These are phyloP conservation scores for Mormyrus lacerda DNA, from an alignment of 2,113 vertebrate genomes.

Conservation along the genomic window DNA sequence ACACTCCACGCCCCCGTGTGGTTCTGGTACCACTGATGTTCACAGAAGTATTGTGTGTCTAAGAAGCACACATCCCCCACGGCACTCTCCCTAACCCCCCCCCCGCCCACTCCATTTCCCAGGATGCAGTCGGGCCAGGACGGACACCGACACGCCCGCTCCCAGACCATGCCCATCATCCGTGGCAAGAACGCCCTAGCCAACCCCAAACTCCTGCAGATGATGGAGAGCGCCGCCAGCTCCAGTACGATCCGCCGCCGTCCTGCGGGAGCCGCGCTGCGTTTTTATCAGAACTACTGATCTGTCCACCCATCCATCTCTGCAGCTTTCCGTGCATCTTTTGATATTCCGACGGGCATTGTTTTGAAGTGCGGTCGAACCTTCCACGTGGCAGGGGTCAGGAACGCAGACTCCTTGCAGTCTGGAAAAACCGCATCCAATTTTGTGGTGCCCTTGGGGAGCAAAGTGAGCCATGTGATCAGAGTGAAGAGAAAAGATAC, in stretches of 20 bases:
- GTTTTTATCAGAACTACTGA: not conserved
- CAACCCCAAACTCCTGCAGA: constrained; percentile 90
- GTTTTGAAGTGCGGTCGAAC: not conserved
- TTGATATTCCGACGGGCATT: not conserved
- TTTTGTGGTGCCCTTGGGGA: not conserved
- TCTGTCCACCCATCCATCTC: not conserved
- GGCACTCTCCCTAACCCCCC: not conserved
- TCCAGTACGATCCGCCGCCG: constrained; percentile 51
- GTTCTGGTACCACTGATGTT: not conserved
- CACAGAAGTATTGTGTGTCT: not conserved
- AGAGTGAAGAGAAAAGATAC: not conserved
- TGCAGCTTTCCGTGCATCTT: not conserved
- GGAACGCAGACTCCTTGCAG: too few species aligned
- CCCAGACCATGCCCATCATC: constrained; percentile 94
- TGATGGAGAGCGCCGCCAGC: constrained; percentile 74
- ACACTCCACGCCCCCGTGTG: too few species aligned
- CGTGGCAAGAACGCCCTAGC: constrained; percentile 89
- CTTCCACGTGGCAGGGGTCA: not conserved
- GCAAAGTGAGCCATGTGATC: not conserved
- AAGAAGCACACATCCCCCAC: not conserved
- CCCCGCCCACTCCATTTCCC: not conserved
- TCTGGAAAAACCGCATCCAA: not conserved
- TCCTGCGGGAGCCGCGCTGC: not conserved
- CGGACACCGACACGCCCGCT: constrained; percentile 84
- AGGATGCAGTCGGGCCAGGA: constrained; percentile 86